Evolutionary conservation across 2,113 vertebrate genomes (phyloP).

Genomic region (Lepisosteus osseus): DNA sequence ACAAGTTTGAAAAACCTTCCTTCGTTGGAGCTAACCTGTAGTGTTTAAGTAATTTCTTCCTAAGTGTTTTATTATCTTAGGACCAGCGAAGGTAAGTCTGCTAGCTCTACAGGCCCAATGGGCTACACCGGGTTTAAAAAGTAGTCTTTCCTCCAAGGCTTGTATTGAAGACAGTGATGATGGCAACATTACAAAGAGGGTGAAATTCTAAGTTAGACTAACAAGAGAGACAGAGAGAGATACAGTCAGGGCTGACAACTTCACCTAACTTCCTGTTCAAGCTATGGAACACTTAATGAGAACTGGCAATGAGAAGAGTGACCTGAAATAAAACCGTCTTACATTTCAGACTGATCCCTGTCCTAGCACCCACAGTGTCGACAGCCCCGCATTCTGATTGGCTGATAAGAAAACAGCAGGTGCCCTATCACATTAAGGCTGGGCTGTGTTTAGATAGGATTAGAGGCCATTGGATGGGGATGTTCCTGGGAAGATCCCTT

Average conservation of each 20-base stretch:
- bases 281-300: conserved; percentile 14
- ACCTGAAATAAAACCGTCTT: background rate
- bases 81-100: no score
- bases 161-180: no score
- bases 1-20: no score
- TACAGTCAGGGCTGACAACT: conserved; percentile 13
- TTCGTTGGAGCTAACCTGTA: no score
- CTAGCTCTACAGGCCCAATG: no score
- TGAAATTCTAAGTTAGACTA: no score
- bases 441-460: conserved; percentile 38
- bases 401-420: conserved; percentile 35
- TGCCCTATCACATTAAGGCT: conserved; percentile 36
- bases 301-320: background rate
- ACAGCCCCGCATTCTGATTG: conserved; percentile 25
- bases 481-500: conserved; percentile 41
- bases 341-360: background rate
- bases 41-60: no score
- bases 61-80: no score
- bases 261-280: background rate
- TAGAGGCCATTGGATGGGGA: conserved; percentile 31
- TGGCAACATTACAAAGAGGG: no score
- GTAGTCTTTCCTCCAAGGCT: no score
- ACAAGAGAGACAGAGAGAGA: conserved; percentile 1
- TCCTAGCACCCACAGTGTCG: no score
- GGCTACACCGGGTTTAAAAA: no score